Conservation (phyloP, 2,888 invertebrate species). For the Cataglyphis cursor region DNA sequence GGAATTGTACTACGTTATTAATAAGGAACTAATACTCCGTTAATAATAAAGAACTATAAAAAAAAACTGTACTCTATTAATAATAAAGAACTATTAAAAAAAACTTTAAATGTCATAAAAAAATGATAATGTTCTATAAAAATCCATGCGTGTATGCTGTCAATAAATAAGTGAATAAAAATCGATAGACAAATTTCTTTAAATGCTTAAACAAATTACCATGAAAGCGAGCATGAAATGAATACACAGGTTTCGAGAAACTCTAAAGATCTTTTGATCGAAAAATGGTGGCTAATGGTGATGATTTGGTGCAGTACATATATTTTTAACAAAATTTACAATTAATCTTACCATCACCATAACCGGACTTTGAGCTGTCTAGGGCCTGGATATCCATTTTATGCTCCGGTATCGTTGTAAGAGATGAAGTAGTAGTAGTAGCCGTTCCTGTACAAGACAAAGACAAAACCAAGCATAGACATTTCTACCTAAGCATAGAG, state of each 20-base stretch:
- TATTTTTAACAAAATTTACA: constrained; percentile 9
- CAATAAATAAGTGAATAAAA: background rate
- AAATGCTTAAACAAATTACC: background rate
- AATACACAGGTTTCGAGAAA: constrained; percentile 17
- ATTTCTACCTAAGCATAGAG: constrained; percentile 19
- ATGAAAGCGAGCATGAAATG: constrained; percentile 16
- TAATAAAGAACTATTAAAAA: no score
- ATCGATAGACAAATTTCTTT: background rate
- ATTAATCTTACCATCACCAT: constrained; percentile 83
- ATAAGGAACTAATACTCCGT: no score
- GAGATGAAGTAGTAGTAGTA: constrained; percentile 81
- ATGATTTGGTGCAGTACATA: constrained; percentile 20
- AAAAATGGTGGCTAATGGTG: constrained; percentile 36
- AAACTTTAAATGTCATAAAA: background rate
- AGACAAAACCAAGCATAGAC: constrained; percentile 78
- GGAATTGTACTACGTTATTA: background rate
- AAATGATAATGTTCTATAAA: background rate
- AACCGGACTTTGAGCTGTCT: constrained; percentile 81
- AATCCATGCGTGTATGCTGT: background rate
- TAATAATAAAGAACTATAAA: no score
- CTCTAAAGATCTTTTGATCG: background rate
- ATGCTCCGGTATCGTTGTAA: constrained; percentile 83
- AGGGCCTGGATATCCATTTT: constrained; percentile 85
- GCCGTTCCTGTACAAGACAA: constrained; percentile 84
- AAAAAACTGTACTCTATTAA: no score